Evolutionary conservation across 2,113 vertebrate genomes (phyloP), one percentile per base, ranked within the genome.

Genomic region (Dipodomys merriami): DNA sequence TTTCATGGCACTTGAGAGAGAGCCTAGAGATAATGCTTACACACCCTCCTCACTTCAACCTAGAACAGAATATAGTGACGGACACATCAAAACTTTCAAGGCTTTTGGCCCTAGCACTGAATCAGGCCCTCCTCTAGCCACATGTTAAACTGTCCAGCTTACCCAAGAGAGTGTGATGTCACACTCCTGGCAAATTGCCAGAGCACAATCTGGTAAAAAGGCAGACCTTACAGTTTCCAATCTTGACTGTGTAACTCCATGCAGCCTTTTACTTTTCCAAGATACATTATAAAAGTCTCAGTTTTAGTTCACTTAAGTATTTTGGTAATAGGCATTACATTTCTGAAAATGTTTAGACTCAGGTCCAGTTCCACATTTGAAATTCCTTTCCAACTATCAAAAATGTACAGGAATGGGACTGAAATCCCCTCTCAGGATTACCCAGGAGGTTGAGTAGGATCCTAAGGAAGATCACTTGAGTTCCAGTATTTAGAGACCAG

Each of bases 251-350:
- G 25, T 22, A 82, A 20, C 16, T 12, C 44, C 12, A 3, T 7
- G 0, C 3, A 76, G 2, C 6, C 69, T n/a, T 68, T 71, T 60
- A 74, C 81, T 93, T 91, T 84, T 82, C 6, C 46, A 93, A 93
- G 73, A 67, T 68, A 33, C 6, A 1, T 76, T 84, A 65, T 71
- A 73, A 81, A 95, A 39, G 29, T 39, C 64, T 91, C 46, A 33
- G 78, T 22, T 46, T 64, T 86, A 39, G 25, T 64, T 91, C 39
- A 35, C 71, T 13, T 83, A 22, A 88, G 35, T 25, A 79, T 96
- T 94, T 90, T 91, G 71, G 27, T 90, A 82, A 30, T 16, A 64
- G 15, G 3, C 86, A 49, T 73, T 69, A 93, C 67, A 71, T 83
- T 96, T 79, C 60, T 88, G 29, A 79, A 91, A 86, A 64, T 46